These are phyloP conservation scores for Tringa solitaria DNA, from an alignment of 2,113 vertebrate genomes.

Conservation along the genomic window DNA sequence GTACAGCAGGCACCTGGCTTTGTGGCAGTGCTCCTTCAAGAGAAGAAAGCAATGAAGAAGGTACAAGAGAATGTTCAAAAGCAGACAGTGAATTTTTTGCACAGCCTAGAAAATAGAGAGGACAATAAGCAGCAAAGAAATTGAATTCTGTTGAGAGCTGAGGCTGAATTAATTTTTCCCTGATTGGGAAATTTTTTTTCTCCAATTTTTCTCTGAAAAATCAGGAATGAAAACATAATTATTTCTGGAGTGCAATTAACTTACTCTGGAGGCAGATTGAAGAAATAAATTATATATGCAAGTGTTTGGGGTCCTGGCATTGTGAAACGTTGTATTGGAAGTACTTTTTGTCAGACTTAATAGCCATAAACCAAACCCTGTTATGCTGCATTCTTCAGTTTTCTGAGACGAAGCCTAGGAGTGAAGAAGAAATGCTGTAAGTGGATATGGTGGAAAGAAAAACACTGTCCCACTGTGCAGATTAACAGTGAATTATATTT, in stretches of 20 bases:
- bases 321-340: not conserved
- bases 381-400: not conserved
- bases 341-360: not conserved
- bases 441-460: not conserved
- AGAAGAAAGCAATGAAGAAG: not conserved
- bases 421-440: not conserved
- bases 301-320: not conserved
- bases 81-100: not conserved
- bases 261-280: not conserved
- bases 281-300: not conserved
- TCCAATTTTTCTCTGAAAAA: not conserved
- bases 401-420: not conserved
- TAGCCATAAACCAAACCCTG: not conserved
- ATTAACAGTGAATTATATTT: not conserved
- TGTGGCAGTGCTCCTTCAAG: not conserved
- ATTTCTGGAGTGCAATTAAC: not conserved
- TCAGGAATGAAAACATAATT: not conserved
- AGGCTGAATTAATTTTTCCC: not conserved
- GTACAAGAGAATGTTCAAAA: not conserved
- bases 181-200: not conserved
- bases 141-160: not conserved
- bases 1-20: not conserved
- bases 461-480: not conserved
- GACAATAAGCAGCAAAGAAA: not conserved
- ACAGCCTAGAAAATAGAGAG: not conserved